These are phyloP conservation scores for Cryptophagus acutangulus DNA, from an alignment of 2,888 invertebrate genomes.

Conservation along the genomic window DNA sequence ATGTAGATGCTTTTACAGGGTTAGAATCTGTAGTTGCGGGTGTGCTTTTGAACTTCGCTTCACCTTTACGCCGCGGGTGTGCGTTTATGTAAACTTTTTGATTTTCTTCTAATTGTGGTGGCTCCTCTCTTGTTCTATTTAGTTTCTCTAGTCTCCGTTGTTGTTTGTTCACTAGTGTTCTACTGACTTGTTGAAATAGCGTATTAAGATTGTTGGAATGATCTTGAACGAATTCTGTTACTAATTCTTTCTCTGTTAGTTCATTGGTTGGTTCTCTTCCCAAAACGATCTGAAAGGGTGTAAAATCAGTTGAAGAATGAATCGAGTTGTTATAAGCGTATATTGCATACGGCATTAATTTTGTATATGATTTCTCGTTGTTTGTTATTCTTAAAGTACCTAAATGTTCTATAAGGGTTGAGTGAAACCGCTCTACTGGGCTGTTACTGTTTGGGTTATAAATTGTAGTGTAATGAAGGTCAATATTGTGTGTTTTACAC, in stretches of 20 bases:
- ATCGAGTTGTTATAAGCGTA: slow-evolving; percentile 3
- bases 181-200: background rate
- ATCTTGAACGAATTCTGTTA: background rate
- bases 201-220: background rate
- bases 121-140: background rate
- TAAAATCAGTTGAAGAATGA: slow-evolving; percentile 4
- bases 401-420: slow-evolving; percentile 5
- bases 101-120: background rate
- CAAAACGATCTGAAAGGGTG: slow-evolving; percentile 1
- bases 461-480: slow-evolving; percentile 3
- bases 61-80: slow-evolving; percentile 1
- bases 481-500: slow-evolving; percentile 3
- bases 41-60: background rate
- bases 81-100: background rate
- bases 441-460: background rate
- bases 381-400: background rate
- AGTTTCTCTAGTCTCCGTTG: slow-evolving; percentile 1
- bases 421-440: slow-evolving; percentile 4
- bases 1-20: background rate
- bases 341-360: slow-evolving; percentile 3
- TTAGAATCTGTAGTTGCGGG: background rate
- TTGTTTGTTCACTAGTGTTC: background rate
- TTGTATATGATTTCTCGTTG: background rate
- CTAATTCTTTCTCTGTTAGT: background rate
- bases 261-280: background rate